These are phyloP conservation scores for Tangara arthus DNA, from an alignment of 2,797 vertebrate genomes.

Conservation along the genomic window DNA sequence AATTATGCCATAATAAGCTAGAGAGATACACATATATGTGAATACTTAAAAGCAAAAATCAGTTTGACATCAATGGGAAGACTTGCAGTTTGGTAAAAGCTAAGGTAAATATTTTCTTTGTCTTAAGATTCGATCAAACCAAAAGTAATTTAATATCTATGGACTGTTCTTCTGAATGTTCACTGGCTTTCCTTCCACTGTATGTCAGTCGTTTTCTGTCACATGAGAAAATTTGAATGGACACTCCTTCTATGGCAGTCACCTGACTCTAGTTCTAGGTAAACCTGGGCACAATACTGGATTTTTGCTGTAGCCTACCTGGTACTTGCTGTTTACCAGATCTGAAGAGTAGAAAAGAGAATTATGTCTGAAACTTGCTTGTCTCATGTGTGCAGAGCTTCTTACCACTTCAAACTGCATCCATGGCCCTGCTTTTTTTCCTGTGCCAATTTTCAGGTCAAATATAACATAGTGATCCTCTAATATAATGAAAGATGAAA, in stretches of 20 bases:
- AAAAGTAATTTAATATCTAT: background rate
- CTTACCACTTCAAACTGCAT: background rate
- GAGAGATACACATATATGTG: background rate
- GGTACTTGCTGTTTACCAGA: background rate
- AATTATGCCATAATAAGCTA: background rate
- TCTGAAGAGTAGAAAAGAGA: background rate
- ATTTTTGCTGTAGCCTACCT: background rate
- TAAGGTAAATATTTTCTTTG: background rate
- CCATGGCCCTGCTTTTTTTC: background rate
- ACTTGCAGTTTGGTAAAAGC: background rate
- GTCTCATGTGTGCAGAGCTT: background rate
- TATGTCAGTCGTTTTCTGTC: background rate
- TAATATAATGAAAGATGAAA: conserved; percentile 17
- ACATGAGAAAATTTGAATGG: background rate
- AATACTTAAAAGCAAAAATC: background rate
- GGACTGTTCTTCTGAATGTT: background rate
- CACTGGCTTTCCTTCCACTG: background rate
- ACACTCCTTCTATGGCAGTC: background rate
- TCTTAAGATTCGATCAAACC: background rate
- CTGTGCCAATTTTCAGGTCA: background rate
- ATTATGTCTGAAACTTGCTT: background rate
- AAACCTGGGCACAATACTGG: background rate
- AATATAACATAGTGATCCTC: background rate
- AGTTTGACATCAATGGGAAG: background rate
- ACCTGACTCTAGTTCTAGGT: background rate